A percentile compares a stretch with the other conserved stretches of the same genome.
These are phyloP conservation scores for Augochlora pura DNA, from an alignment of 1,140 invertebrate genomes.

Conservation along the genomic window DNA sequence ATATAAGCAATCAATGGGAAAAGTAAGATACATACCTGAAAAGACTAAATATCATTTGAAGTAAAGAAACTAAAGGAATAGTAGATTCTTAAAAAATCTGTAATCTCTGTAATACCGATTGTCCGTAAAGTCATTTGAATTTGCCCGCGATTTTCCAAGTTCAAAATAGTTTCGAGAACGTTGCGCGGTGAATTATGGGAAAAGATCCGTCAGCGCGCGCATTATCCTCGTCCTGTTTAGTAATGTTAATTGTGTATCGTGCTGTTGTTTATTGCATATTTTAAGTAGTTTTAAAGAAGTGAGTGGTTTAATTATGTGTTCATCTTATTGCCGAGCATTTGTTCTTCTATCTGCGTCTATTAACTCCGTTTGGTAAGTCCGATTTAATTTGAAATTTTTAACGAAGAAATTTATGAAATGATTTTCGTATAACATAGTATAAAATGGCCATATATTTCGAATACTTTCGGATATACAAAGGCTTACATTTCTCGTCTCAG, in stretches of 20 bases:
- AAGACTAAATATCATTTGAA: too few relatives aligned
- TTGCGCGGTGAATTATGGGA: not conserved
- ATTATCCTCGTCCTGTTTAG: too few relatives aligned
- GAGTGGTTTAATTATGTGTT: not conserved
- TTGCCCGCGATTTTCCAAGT: not conserved
- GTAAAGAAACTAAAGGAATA: too few relatives aligned
- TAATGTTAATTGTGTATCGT: too few relatives aligned
- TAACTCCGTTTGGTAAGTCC: not conserved
- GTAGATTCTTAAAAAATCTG: too few relatives aligned
- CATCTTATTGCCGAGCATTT: not conserved
- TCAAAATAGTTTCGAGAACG: not conserved
- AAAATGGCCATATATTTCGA: conserved; percentile 31
- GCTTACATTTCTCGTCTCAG: conserved; percentile 16
- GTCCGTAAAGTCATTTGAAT: too few relatives aligned
- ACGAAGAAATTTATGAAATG: not conserved
- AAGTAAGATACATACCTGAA: too few relatives aligned
- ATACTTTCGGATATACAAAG: conserved; percentile 21
- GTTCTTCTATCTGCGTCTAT: not conserved
- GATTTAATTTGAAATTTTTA: not conserved
- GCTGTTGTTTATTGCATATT: not conserved
- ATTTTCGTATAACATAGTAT: not conserved
- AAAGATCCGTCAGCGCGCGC: too few relatives aligned
- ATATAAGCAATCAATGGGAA: too few relatives aligned
- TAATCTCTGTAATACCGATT: too few relatives aligned
- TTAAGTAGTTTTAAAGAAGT: not conserved